Evolutionary conservation across 1,140 invertebrate species (phyloP).

Genomic region (Phymastichus coffea): DNA sequence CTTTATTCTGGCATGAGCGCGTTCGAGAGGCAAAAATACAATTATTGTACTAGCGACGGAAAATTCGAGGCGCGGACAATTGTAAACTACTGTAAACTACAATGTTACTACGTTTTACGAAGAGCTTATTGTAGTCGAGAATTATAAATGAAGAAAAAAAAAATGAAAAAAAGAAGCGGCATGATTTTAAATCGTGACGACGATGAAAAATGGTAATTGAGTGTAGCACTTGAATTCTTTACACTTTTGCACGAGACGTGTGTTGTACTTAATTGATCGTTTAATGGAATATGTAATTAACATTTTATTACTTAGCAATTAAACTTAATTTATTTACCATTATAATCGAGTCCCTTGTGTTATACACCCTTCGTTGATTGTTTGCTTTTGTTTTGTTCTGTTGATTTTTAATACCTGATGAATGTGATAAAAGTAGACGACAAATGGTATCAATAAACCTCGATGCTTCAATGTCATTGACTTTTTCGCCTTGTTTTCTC

Average conservation of each 20-base stretch:
- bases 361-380: too few relatives aligned
- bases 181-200: conserved; percentile 50
- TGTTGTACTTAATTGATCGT: conserved; percentile 55
- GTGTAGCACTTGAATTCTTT: conserved; percentile 53
- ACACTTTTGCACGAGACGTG: conserved; percentile 59
- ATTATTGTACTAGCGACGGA: too few relatives aligned
- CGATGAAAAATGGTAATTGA: conserved; percentile 42
- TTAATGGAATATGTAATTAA: conserved; percentile 53
- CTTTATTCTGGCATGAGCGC: conserved; percentile 50
- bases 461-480: too few relatives aligned
- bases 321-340: conserved; percentile 55
- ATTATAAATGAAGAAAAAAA: conserved; percentile 49
- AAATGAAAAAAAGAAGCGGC: conserved; percentile 19
- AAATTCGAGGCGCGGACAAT: conserved; percentile 43
- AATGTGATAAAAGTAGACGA: too few relatives aligned
- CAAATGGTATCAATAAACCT: too few relatives aligned
- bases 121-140: conserved; percentile 59
- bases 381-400: too few relatives aligned
- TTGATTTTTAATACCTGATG: too few relatives aligned
- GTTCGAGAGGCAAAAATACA: conserved; percentile 51
- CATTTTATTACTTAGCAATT: conserved; percentile 56
- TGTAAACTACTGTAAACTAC: conserved; percentile 59
- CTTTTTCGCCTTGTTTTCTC: too few relatives aligned
- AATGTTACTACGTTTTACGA: conserved; percentile 59
- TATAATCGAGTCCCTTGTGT: too few relatives aligned